A percentile compares a stretch with the other conserved stretches of the same genome.
These are phyloP conservation scores for Parochlus steinenii DNA, from an alignment of 2,888 invertebrate genomes.

Conservation along the genomic window DNA sequence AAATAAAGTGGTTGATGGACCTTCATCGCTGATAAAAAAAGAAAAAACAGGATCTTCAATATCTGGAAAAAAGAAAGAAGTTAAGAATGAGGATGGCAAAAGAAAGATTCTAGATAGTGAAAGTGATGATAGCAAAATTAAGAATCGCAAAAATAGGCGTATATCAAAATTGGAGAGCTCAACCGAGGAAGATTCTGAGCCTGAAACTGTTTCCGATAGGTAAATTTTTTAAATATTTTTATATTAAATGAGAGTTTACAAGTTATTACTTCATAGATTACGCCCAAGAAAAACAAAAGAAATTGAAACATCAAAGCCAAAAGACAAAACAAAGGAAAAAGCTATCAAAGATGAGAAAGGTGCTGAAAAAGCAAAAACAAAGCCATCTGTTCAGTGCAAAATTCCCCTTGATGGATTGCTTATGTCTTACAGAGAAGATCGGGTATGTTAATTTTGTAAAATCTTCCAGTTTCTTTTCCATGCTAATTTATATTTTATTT, in stretches of 20 bases:
- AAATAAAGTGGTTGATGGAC: background rate
- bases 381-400: background rate
- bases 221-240: too few relatives aligned
- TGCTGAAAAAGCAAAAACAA: background rate
- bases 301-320: background rate
- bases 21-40: slow-evolving; percentile 12
- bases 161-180: slow-evolving; percentile 3
- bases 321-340: background rate
- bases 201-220: background rate
- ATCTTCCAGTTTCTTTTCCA: background rate
- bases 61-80: slow-evolving; percentile 10
- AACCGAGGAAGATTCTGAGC: slow-evolving; percentile 1
- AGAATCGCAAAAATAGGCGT: slow-evolving; percentile 1
- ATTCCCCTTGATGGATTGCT: background rate
- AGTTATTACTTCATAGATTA: too few relatives aligned
- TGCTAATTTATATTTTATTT: slow-evolving; percentile 18
- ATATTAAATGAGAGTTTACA: too few relatives aligned
- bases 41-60: slow-evolving; percentile 4
- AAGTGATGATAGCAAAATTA: slow-evolving; percentile 5
- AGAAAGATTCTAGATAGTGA: slow-evolving; percentile 14
- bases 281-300: too few relatives aligned
- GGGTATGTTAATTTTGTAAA: background rate
- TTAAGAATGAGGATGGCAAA: slow-evolving; percentile 14
- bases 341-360: background rate
- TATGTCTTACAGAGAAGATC: background rate